Percentiles rank a stretch among this genome's conserved stretches.
These are phyloP conservation scores for Chloroclysta siterata DNA, from an alignment of 2,888 invertebrate genomes.

Conservation along the genomic window DNA sequence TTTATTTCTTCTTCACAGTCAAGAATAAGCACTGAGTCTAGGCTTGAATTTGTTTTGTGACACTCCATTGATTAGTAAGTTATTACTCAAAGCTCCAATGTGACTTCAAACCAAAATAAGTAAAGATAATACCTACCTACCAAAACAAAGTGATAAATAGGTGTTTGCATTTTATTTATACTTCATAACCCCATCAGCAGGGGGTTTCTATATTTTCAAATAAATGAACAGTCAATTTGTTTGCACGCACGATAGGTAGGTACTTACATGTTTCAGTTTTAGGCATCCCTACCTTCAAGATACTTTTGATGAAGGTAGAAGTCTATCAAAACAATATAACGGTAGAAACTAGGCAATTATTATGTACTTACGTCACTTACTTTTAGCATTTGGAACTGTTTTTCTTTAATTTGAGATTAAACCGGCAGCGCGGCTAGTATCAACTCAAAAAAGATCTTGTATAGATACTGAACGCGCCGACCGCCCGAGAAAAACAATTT, in stretches of 20 bases:
- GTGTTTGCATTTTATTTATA: too few relatives aligned
- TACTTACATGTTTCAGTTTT: too few relatives aligned
- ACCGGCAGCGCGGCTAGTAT: not conserved
- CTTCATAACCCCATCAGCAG: too few relatives aligned
- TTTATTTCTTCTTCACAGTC: constrained; percentile 17
- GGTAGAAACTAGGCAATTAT: too few relatives aligned
- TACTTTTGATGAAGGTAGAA: too few relatives aligned
- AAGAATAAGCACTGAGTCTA: constrained; percentile 10
- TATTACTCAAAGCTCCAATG: not conserved
- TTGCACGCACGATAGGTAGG: too few relatives aligned
- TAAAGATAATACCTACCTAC: not conserved
- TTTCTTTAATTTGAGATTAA: not conserved
- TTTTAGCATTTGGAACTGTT: not conserved
- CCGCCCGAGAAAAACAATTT: not conserved
- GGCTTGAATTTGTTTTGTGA: constrained; percentile 14
- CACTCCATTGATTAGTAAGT: constrained; percentile 12
- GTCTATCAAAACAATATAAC: too few relatives aligned
- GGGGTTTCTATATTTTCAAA: too few relatives aligned
- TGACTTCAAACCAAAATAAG: constrained; percentile 9
- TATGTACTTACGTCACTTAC: not conserved
- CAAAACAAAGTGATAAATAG: constrained; percentile 2
- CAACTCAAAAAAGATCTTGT: too few relatives aligned
- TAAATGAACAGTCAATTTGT: too few relatives aligned
- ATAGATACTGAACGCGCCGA: too few relatives aligned
- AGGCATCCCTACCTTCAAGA: too few relatives aligned